phyloP scores from a whole-genome alignment of 2,113 vertebrate genomes.

The Gymnarchus niloticus region DNA sequence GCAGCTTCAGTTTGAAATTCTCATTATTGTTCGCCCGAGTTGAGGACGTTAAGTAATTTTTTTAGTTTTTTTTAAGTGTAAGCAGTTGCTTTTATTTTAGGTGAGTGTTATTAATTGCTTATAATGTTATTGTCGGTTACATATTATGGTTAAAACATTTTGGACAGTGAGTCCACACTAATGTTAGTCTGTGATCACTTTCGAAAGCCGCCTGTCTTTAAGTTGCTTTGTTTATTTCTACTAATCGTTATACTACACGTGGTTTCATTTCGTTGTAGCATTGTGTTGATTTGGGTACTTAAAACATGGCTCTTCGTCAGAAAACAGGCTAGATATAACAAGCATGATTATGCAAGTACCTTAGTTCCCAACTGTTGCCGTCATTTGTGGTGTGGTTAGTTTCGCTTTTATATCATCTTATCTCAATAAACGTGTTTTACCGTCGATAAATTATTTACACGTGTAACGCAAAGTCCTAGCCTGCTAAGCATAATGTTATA shows the following conservation, averaged over 20 bases:
- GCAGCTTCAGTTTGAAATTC: slow-evolving; percentile 59
- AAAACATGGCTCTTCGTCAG: neutral
- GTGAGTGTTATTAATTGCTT: slow-evolving; percentile 1
- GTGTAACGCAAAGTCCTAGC: neutral
- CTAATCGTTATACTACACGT: neutral
- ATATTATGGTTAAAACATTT: neutral
- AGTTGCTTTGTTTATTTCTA: neutral
- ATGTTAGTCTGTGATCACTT: neutral
- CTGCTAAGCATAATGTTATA: neutral
- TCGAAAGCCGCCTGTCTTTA: neutral
- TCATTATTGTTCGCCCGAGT: slow-evolving; percentile 41
- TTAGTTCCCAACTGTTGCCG: neutral
- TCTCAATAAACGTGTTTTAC: neutral
- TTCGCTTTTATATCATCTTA: too few relatives aligned
- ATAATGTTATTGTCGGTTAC: neutral
- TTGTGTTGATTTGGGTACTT: neutral
- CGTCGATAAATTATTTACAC: neutral
- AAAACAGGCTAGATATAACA: neutral
- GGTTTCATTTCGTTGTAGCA: neutral
- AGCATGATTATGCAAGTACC: neutral
- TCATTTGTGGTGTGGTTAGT: neutral
- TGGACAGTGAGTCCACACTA: neutral
- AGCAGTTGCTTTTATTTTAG: neutral
- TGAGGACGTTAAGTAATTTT: neutral
- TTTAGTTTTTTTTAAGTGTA: neutral